Evolutionary conservation across 1,140 invertebrate species (phyloP).

Genomic region (Pogonomyrmex barbatus): DNA sequence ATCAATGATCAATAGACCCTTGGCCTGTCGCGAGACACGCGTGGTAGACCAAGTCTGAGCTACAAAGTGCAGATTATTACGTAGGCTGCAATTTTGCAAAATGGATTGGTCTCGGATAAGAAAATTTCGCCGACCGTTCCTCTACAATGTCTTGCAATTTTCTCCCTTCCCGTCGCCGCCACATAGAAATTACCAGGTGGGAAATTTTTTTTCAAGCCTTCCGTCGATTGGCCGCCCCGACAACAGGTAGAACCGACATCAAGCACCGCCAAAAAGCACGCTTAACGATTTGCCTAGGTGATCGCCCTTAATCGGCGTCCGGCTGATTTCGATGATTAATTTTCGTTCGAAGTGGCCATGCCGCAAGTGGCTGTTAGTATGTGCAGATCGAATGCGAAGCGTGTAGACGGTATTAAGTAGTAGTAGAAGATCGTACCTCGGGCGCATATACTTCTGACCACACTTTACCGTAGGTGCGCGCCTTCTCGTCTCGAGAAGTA

Average conservation of each 20-base stretch:
- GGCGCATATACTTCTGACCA: slow-evolving; percentile 42
- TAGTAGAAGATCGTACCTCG: slow-evolving; percentile 57
- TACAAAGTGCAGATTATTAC: slow-evolving; percentile 48
- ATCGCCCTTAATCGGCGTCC: slow-evolving; percentile 70
- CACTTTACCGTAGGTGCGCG: slow-evolving; percentile 39
- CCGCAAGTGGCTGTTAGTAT: slow-evolving; percentile 79
- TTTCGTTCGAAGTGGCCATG: slow-evolving; percentile 65
- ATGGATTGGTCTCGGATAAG: slow-evolving; percentile 49
- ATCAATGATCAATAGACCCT: slow-evolving; percentile 54
- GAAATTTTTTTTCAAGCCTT: slow-evolving; percentile 61
- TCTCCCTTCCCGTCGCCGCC: slow-evolving; percentile 46
- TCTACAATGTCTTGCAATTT: slow-evolving; percentile 65
- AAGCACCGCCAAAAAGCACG: slow-evolving; percentile 49
- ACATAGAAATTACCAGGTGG: slow-evolving; percentile 58
- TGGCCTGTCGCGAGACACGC: slow-evolving; percentile 51
- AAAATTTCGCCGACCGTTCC: slow-evolving; percentile 38
- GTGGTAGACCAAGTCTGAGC: slow-evolving; percentile 41
- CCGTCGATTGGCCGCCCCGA: slow-evolving; percentile 42
- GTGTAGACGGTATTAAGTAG: slow-evolving; percentile 63
- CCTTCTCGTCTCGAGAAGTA: slow-evolving; percentile 58
- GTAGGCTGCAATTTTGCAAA: slow-evolving; percentile 53
- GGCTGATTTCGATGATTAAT: slow-evolving; percentile 78
- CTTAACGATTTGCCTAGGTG: slow-evolving; percentile 61
- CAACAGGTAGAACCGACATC: slow-evolving; percentile 54
- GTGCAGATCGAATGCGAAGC: slow-evolving; percentile 65